A percentile compares a stretch with the other conserved stretches of the same genome.
Conservation (phyloP, 2,888 invertebrate species). For the Xylota segnis region DNA sequence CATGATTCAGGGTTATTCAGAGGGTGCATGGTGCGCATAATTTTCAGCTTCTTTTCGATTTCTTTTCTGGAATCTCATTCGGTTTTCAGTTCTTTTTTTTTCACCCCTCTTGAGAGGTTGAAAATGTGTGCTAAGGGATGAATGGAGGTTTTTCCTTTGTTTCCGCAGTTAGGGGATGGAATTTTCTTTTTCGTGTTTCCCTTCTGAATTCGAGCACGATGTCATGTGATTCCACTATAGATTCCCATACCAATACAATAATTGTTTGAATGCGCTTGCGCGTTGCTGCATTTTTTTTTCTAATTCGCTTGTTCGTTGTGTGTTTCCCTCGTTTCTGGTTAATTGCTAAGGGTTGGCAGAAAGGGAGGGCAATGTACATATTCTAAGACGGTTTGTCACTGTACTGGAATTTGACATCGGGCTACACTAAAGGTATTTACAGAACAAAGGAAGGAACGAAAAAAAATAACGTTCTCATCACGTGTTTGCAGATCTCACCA, state of each 20-base stretch:
- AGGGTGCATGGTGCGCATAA: slow-evolving; percentile 65
- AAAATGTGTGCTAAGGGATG: slow-evolving; percentile 55
- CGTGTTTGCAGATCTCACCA: slow-evolving; percentile 69
- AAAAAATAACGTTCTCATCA: slow-evolving; percentile 45
- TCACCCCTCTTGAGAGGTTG: slow-evolving; percentile 19
- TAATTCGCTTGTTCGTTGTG: slow-evolving; percentile 18
- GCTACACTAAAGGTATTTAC: slow-evolving; percentile 32
- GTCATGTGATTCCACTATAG: slow-evolving; percentile 69
- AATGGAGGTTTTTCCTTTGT: slow-evolving; percentile 56
- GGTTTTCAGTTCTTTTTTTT: too few relatives aligned
- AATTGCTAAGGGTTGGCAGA: slow-evolving; percentile 18
- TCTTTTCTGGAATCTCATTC: slow-evolving; percentile 9
- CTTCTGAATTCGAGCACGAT: slow-evolving; percentile 26
- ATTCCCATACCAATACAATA: slow-evolving; percentile 56
- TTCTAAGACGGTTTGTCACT: slow-evolving; percentile 17
- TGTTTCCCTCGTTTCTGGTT: slow-evolving; percentile 17
- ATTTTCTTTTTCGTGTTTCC: slow-evolving; percentile 38
- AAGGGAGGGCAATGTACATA: background rate
- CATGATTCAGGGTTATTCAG: slow-evolving; percentile 64
- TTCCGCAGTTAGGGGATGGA: slow-evolving; percentile 65
- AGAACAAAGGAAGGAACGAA: background rate
- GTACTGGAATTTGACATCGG: slow-evolving; percentile 22
- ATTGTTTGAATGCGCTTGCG: slow-evolving; percentile 64
- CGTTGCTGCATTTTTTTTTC: slow-evolving; percentile 65
- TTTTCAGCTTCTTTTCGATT: slow-evolving; percentile 39